phyloP scores from a whole-genome alignment of 1,140 invertebrate species.

The Trigoniulus corallinus region DNA sequence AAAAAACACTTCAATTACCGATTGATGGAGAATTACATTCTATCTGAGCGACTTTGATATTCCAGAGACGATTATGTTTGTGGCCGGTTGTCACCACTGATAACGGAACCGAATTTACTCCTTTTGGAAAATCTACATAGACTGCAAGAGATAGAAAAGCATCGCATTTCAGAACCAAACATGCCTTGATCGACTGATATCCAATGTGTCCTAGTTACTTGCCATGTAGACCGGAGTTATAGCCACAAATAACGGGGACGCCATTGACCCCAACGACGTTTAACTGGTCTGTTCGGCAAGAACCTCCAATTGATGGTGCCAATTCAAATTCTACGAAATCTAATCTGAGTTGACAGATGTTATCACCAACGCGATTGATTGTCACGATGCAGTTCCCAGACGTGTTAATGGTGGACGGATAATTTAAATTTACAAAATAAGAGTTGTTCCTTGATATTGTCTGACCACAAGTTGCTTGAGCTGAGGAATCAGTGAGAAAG shows the following conservation, averaged over 20 bases:
- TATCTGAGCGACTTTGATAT: conserved; percentile 54
- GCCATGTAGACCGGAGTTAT: conserved; percentile 60
- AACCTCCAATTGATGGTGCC: conserved; percentile 35
- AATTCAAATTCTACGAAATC: conserved; percentile 49
- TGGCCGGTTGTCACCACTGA: conserved; percentile 40
- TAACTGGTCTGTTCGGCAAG: conserved; percentile 49
- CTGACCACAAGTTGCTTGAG: conserved; percentile 34
- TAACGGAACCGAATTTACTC: conserved; percentile 33
- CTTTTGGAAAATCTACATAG: conserved; percentile 10
- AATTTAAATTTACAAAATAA: conserved; percentile 21
- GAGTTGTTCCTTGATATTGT: conserved; percentile 20
- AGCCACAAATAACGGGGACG: conserved; percentile 55
- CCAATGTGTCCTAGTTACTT: conserved; percentile 11
- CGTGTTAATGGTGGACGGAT: conserved; percentile 28
- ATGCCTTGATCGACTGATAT: background rate
- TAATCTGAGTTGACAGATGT: conserved; percentile 59
- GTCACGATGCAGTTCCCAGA: conserved; percentile 48
- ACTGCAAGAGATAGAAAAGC: conserved; percentile 2
- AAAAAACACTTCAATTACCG: conserved; percentile 26
- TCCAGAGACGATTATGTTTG: conserved; percentile 40
- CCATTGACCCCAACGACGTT: conserved; percentile 44
- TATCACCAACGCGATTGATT: conserved; percentile 43
- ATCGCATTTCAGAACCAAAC: background rate
- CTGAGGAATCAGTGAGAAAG: conserved; percentile 49
- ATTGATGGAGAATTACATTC: conserved; percentile 36